Percentiles rank a stretch among this genome's conserved stretches.
Conservation (phyloP, 2,888 invertebrate genomes). For the Meliscaeva auricollis region DNA sequence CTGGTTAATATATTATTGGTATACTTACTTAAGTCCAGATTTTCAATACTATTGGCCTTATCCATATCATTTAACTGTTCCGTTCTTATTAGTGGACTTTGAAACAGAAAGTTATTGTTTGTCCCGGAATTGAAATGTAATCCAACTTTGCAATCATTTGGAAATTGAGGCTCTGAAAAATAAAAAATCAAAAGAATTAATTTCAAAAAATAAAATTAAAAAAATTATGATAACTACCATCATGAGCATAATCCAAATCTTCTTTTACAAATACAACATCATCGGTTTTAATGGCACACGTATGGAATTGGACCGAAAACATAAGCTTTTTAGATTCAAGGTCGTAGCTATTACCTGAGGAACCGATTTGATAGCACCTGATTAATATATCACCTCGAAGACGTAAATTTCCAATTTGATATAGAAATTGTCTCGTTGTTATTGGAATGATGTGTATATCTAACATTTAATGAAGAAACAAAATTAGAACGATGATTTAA, state of each 20-base stretch:
- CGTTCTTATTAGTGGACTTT: constrained; percentile 79
- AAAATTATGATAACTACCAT: constrained; percentile 87
- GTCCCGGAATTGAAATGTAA: constrained; percentile 76
- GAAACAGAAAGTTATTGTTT: constrained; percentile 75
- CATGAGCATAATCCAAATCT: constrained; percentile 93
- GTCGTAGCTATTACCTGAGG: constrained; percentile 64
- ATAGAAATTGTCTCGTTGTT: constrained; percentile 86
- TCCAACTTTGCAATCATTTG: constrained; percentile 78
- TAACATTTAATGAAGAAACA: constrained; percentile 39
- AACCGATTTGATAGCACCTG: constrained; percentile 92
- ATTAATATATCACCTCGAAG: constrained; percentile 95
- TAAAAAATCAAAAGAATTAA: constrained; percentile 1
- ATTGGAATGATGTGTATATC: constrained; percentile 80
- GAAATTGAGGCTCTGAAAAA: constrained; percentile 78
- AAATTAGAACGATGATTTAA: not conserved
- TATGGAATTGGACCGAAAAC: constrained; percentile 96
- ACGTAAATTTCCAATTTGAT: constrained; percentile 86
- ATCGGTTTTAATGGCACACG: constrained; percentile 94
- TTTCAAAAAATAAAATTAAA: not conserved
- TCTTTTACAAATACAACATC: constrained; percentile 93
- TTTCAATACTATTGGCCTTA: constrained; percentile 78
- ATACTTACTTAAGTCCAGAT: constrained; percentile 78
- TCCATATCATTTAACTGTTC: constrained; percentile 77
- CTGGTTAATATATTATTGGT: not conserved
- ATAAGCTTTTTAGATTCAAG: constrained; percentile 86